Conservation (phyloP, 2,113 vertebrate species). For the Seriola dumerili region DNA sequence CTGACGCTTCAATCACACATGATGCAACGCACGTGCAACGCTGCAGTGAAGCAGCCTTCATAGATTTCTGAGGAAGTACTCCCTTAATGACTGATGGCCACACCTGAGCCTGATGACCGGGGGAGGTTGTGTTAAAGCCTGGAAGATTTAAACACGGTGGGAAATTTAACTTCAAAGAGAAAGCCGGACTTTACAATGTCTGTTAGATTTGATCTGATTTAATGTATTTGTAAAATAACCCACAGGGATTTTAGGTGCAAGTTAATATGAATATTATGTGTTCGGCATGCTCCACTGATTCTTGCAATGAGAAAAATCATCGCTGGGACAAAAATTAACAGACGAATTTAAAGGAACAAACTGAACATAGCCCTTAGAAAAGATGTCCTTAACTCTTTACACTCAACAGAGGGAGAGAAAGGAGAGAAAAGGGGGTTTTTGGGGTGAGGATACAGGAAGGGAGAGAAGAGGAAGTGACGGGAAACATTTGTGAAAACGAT, state of each 20-base stretch:
- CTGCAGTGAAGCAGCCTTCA: background rate
- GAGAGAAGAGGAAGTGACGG: background rate
- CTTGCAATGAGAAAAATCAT: background rate
- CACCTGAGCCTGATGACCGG: constrained; percentile 18
- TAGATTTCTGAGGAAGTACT: constrained; percentile 26
- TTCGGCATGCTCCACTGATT: background rate
- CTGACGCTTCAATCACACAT: constrained; percentile 49
- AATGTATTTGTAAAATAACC: background rate
- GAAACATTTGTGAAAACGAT: constrained; percentile 9
- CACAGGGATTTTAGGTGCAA: background rate
- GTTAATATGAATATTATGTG: fast-evolving
- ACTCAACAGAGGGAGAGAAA: background rate
- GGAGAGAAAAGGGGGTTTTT: background rate
- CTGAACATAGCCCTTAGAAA: background rate
- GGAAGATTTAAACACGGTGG: background rate
- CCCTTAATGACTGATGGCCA: constrained; percentile 11
- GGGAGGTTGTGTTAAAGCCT: background rate
- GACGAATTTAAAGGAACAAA: background rate
- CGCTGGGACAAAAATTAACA: background rate
- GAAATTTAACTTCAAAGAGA: constrained; percentile 9
- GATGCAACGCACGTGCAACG: constrained; percentile 60
- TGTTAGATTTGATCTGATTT: background rate
- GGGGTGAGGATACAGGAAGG: background rate
- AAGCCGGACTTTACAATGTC: background rate
- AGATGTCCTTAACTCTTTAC: background rate